Evolutionary conservation across 2,888 invertebrate species (phyloP), one percentile per base, ranked within the genome.

Genomic region (Adelognathus sp.): DNA sequence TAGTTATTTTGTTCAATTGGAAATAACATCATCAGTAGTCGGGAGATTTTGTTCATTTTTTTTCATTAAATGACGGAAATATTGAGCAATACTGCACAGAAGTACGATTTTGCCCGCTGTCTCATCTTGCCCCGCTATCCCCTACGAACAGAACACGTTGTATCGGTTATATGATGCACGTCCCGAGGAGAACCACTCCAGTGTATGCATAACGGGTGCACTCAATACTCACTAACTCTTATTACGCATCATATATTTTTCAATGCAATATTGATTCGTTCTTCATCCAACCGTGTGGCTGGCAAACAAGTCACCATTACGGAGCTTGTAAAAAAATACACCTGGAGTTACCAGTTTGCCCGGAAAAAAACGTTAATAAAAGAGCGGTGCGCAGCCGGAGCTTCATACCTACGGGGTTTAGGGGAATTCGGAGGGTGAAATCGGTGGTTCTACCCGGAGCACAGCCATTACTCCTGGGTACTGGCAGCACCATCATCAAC

Each of bases 361-460:
- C 50, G 66, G 60, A 71, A 18, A 75, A 63, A 74, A 79, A 79
- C 75, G 60, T 52, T 82, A 82, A 82, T 82, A 81, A 81, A 79
- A 79, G 75, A 76, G 77, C 75, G 33, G 60, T 54, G 50, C 52
- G 54, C 21, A 63, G 56, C 21, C 33, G 29, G 56, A 61, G 73
- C 54, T 56, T 41, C 31, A 31, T 60, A 71, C 76, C 44, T 16
- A 67, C 31, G 46, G 16, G 67, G 36, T 14, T 61, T 36, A 33
- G 36, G 44, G 39, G 39, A 60, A 39, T 52, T 56, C 52, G 36
- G 66, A 41, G 66, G 52, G 46, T 71, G 39, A 60, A 79, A 75
- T 71, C 67, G 67, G 79, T 63, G 61, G 58, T 79, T 71, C 58
- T 39, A 75, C 33, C 27, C 46, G 46, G 33, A 72, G 72, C 44